phyloP scores from a whole-genome alignment of 2,113 vertebrate genomes.

The Puma concolor region DNA sequence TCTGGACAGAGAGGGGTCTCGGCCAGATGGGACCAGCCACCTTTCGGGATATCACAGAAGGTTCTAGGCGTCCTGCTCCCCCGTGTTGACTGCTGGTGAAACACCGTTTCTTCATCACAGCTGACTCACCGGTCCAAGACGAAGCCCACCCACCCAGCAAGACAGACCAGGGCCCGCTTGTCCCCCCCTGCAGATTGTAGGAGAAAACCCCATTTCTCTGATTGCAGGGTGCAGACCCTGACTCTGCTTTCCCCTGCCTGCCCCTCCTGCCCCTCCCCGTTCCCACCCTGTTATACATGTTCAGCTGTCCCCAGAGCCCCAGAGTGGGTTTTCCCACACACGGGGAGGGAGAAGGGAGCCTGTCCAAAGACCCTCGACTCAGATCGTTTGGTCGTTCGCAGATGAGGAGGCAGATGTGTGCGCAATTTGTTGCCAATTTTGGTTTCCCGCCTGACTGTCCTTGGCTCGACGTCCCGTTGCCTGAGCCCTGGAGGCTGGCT shows the following conservation, averaged over 20 bases:
- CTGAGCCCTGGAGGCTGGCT: not conserved
- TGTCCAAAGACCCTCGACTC: fast-evolving
- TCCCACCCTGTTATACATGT: not conserved
- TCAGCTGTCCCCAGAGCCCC: fast-evolving
- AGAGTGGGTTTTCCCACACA: not conserved
- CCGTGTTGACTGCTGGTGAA: not conserved
- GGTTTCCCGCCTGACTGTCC: no score
- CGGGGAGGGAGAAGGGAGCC: no score
- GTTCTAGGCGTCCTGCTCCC: not conserved
- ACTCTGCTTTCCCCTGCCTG: not conserved
- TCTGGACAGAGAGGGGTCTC: not conserved
- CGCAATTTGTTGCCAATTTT: not conserved
- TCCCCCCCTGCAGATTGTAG: not conserved
- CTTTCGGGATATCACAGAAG: not conserved
- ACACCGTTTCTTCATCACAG: fast-evolving
- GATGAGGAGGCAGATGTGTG: fast-evolving
- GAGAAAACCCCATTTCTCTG: not conserved
- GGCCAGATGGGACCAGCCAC: not conserved
- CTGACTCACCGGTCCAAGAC: fast-evolving
- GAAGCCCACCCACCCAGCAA: not conserved
- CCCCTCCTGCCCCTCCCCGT: not conserved
- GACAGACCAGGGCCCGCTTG: not conserved
- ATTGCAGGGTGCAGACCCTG: not conserved
- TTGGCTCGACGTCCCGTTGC: not conserved
- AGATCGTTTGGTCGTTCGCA: fast-evolving